Evolutionary conservation across 2,797 vertebrate genomes (phyloP).

Genomic region (Argya squamiceps): DNA sequence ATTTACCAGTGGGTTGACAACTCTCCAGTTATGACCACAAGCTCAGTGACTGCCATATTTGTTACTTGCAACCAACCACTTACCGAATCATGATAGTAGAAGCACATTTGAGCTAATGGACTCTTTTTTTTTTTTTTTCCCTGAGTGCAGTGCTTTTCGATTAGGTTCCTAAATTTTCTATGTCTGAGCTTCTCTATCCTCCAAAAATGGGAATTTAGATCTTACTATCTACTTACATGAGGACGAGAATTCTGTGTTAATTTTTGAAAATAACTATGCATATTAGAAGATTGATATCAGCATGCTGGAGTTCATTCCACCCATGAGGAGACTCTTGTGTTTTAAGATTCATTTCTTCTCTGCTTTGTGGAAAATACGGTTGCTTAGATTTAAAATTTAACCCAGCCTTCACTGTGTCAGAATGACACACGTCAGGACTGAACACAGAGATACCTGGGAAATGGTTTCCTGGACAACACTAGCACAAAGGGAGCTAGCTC

Average conservation of each 20-base stretch:
- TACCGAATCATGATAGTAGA: not conserved
- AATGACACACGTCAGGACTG: not conserved
- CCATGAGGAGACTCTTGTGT: not conserved
- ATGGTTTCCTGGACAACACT: slow-evolving; percentile 35
- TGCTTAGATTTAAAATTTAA: slow-evolving; percentile 2
- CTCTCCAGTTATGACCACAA: not conserved
- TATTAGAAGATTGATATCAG: not conserved
- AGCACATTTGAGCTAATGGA: not conserved
- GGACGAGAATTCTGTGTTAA: not conserved
- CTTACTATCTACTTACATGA: not conserved
- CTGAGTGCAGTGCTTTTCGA: not conserved
- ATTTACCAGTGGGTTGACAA: not conserved
- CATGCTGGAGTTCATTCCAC: not conserved
- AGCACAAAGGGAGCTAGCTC: not conserved
- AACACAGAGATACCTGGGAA: slow-evolving; percentile 15
- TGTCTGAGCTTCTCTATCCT: not conserved
- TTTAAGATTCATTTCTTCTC: not conserved
- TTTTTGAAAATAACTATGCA: not conserved
- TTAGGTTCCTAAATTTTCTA: not conserved
- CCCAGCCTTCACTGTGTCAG: not conserved
- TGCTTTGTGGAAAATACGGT: not conserved
- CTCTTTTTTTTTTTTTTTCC: not conserved
- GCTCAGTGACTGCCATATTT: not conserved
- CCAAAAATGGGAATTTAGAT: not conserved
- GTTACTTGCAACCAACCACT: not conserved